Percentiles rank a stretch among this genome's conserved stretches.
These are phyloP conservation scores for Aphaenogaster ashmeadi DNA, from an alignment of 1,140 invertebrate genomes.

Conservation along the genomic window DNA sequence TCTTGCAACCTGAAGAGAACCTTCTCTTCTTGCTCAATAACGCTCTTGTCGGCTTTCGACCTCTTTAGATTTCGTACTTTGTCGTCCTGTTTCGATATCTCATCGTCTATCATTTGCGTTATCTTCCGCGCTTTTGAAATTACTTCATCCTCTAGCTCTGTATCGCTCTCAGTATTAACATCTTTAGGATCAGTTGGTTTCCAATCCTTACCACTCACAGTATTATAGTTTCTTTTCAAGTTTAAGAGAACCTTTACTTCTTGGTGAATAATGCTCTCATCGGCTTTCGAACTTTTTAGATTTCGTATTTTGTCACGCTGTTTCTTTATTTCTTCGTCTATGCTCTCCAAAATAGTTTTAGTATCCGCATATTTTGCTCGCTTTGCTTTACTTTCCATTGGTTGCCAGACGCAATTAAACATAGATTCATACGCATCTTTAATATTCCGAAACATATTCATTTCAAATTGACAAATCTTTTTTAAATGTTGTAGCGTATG, in stretches of 20 bases:
- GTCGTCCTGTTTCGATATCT: constrained; percentile 73
- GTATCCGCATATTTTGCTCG: too few species aligned
- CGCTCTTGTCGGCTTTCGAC: constrained; percentile 82
- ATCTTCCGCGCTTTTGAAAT: constrained; percentile 68
- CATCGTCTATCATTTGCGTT: constrained; percentile 71
- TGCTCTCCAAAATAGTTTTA: too few species aligned
- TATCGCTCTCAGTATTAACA: not conserved
- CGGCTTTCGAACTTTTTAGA: constrained; percentile 87
- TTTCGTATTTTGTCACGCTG: constrained; percentile 77
- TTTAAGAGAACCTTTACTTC: constrained; percentile 88
- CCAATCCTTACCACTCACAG: constrained; percentile 88
- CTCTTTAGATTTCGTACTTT: constrained; percentile 85
- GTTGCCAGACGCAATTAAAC: too few species aligned
- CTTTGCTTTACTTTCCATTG: too few species aligned
- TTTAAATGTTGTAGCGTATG: too few species aligned
- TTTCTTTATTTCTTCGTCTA: constrained; percentile 52
- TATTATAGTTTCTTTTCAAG: constrained; percentile 94
- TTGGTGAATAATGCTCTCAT: constrained; percentile 70
- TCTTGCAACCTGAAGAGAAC: constrained; percentile 92
- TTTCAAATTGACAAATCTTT: too few species aligned
- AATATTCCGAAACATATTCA: too few species aligned
- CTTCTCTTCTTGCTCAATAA: constrained; percentile 75
- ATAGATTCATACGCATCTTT: too few species aligned
- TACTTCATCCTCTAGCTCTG: not conserved
- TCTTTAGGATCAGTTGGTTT: constrained; percentile 57